Conservation (phyloP, 2,797 vertebrate species). For the Sebastes wilsoni region DNA sequence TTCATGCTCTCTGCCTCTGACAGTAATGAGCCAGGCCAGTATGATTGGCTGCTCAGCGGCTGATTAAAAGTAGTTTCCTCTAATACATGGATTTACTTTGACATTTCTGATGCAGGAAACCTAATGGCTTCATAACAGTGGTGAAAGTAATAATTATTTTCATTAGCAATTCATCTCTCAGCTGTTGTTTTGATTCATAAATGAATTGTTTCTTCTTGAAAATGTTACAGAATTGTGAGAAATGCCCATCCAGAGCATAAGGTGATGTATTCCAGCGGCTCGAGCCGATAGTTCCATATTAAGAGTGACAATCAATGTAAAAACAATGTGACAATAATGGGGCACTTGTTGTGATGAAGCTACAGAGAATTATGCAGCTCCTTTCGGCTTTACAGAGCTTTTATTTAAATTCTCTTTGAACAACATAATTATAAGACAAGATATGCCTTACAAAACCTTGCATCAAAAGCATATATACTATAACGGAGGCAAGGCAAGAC, state of each 20-base stretch:
- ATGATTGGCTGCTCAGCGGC: slow-evolving; percentile 72
- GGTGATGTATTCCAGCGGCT: background rate
- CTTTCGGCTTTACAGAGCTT: background rate
- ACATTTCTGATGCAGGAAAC: slow-evolving; percentile 51
- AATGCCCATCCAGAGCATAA: background rate
- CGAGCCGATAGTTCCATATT: background rate
- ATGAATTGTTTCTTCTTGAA: background rate
- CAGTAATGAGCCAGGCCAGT: slow-evolving; percentile 70
- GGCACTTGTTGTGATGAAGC: background rate
- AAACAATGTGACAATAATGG: background rate
- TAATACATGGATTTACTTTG: slow-evolving; percentile 72
- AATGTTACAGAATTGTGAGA: background rate
- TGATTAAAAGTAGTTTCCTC: slow-evolving; percentile 74
- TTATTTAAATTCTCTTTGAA: background rate
- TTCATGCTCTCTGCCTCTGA: slow-evolving; percentile 71
- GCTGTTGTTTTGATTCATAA: slow-evolving; percentile 26
- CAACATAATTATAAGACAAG: background rate
- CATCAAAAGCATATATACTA: background rate
- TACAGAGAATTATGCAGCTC: slow-evolving; percentile 4
- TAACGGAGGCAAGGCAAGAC: background rate
- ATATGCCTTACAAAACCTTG: background rate
- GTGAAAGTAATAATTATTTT: slow-evolving; percentile 31
- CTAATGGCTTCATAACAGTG: slow-evolving; percentile 34
- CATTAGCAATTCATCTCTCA: slow-evolving; percentile 7
- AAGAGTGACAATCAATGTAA: background rate